phyloP scores from a whole-genome alignment of 2,797 vertebrate genomes.

The Etheostoma perlongum region DNA sequence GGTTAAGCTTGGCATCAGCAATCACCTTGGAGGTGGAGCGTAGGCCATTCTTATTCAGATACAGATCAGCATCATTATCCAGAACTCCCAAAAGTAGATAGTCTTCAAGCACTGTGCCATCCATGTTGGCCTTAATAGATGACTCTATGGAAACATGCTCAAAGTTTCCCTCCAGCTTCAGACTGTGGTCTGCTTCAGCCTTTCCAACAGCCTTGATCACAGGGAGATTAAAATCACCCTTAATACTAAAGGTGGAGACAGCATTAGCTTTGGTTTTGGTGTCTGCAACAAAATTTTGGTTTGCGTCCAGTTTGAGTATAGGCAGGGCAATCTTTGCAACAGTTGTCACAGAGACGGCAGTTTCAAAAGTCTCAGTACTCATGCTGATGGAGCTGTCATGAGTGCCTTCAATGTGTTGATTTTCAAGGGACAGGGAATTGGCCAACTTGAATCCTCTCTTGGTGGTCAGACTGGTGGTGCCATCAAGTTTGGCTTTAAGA shows the following conservation, averaged over 20 bases:
- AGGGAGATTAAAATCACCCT: conserved; percentile 82
- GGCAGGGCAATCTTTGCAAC: conserved; percentile 80
- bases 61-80: conserved; percentile 84
- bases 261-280: conserved; percentile 86
- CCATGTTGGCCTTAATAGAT: conserved; percentile 81
- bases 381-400: conserved; percentile 90
- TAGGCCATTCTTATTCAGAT: conserved; percentile 86
- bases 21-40: conserved; percentile 86
- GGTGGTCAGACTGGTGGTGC: conserved; percentile 90
- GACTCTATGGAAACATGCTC: conserved; percentile 88
- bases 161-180: conserved; percentile 86
- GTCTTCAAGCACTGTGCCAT: conserved; percentile 80
- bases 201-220: conserved; percentile 79
- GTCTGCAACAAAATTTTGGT: conserved; percentile 89
- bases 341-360: conserved; percentile 80
- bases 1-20: conserved; percentile 78
- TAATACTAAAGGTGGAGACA: conserved; percentile 84
- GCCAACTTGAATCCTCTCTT: conserved; percentile 92
- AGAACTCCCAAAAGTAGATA: conserved; percentile 84
- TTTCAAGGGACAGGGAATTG: conserved; percentile 88
- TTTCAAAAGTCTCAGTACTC: conserved; percentile 85
- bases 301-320: conserved; percentile 84
- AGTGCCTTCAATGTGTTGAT: conserved; percentile 83
- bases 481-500: conserved; percentile 90
- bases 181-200: conserved; percentile 82